These are phyloP conservation scores for Chitala chitala DNA, from an alignment of 2,113 vertebrate genomes.

Conservation along the genomic window DNA sequence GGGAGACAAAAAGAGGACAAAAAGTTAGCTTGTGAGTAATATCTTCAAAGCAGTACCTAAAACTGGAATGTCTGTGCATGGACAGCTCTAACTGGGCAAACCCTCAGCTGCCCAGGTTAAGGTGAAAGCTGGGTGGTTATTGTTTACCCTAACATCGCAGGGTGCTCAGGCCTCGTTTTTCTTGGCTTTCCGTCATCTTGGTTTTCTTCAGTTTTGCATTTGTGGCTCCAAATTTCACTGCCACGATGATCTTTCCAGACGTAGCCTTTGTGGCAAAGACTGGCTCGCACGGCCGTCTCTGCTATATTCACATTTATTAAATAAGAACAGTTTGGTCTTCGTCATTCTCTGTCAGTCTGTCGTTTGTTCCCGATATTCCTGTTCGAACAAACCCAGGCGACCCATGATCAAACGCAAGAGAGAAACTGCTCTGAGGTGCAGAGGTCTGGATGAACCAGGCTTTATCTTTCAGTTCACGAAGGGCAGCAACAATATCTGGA, in stretches of 20 bases:
- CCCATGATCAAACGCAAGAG: neutral
- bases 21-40: neutral
- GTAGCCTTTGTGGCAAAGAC: neutral
- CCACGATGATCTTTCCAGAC: slow-evolving; percentile 8
- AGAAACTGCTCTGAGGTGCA: neutral
- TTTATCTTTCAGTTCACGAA: neutral
- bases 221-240: neutral
- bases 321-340: neutral
- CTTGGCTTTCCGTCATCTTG: neutral
- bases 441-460: neutral
- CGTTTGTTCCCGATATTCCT: neutral
- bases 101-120: no score
- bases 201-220: neutral
- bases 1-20: neutral
- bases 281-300: neutral
- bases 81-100: neutral
- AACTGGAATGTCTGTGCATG: neutral
- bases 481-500: neutral
- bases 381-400: neutral
- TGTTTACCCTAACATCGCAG: slow-evolving; percentile 6
- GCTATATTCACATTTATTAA: neutral
- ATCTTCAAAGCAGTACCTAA: neutral
- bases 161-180: neutral
- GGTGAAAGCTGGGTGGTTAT: neutral
- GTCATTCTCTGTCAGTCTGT: neutral